Base-by-base conservation (phyloP, 2,113 vertebrate genomes). In the Gambusia holbrooki region DNA sequence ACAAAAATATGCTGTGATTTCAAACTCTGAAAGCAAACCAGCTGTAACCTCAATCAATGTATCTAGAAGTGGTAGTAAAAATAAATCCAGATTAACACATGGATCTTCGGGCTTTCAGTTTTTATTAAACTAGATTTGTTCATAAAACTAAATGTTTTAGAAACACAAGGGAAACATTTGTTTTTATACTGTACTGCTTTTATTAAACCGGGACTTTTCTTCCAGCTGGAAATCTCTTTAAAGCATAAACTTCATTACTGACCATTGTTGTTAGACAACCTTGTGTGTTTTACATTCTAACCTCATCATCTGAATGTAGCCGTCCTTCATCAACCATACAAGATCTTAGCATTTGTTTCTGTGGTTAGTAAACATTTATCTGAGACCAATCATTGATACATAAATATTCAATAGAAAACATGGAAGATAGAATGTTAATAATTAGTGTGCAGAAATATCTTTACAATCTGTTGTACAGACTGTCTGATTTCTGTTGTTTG, bases 301-400 rank as follows among this genome's bases (percentile, higher is more conserved):
- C 35, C 35, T 37, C 8, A 11, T 11, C 35, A 11, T 40, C 37
- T 40, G 40, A 40, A 40, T 40, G 3, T 40, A 40, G 40, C 11
- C 13, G 40, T 12, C 2, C 40, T 40, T 40, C 40, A 40, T 40
- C 40, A 40, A 12, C 40, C 40, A 3, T 40, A 40, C 40, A 80
- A 45, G 84, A 74, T 61, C 70, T 86, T 76, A 35, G 71, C 79
- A 77, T 79, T 78, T 63, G 37, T 80, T 79, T 25, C 80, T 61
- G 66, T 77, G 58, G 63, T 74, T 69, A 71, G 83, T 84, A 33
- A 70, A 73, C 66, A 60, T 73, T 78, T 64, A 37, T 61, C 25
- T 73, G 77, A 75, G 83, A 81, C 19, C 37, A 51, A 71, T 48
- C 71, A 62, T 67, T 63, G 72, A 35, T 35, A 35, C 8, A 9